Percentiles rank a stretch among this genome's conserved stretches.
Evolutionary conservation across 1,140 invertebrate species (phyloP).

Genomic region (Euborellia annulipes): DNA sequence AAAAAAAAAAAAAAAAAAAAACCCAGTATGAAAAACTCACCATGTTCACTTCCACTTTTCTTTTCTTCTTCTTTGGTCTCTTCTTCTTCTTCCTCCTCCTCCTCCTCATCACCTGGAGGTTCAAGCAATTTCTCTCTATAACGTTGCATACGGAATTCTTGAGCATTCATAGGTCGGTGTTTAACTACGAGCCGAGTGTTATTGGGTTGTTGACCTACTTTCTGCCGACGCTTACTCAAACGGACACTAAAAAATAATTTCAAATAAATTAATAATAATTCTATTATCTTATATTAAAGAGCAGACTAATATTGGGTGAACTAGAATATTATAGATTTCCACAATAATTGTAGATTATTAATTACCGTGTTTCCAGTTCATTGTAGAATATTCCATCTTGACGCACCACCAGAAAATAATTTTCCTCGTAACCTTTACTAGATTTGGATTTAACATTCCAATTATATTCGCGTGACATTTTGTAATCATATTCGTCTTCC

Average conservation of each 20-base stretch:
- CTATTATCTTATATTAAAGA: background rate
- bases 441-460: conserved; percentile 99
- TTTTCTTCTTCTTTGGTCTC: conserved; percentile 29
- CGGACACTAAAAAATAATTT: conserved; percentile 59
- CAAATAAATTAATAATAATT: too few species aligned
- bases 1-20: background rate
- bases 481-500: conserved; percentile 86
- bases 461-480: conserved; percentile 89
- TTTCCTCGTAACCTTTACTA: conserved; percentile 95
- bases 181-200: conserved; percentile 78
- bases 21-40: conserved; percentile 12
- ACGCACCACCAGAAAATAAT: conserved; percentile 90
- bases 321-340: background rate
- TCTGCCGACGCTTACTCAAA: conserved; percentile 73
- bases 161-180: conserved; percentile 72
- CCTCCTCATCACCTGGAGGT: conserved; percentile 59
- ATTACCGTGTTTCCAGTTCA: conserved; percentile 78
- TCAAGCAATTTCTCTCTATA: conserved; percentile 76
- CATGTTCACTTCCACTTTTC: conserved; percentile 24
- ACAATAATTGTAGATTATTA: too few species aligned
- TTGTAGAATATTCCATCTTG: conserved; percentile 90
- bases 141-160: conserved; percentile 74
- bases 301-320: background rate
- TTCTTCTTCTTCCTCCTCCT: conserved; percentile 43
- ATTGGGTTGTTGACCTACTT: conserved; percentile 50